Base-by-base conservation (phyloP, 2,797 vertebrate species). In the Xenentodon cancila region DNA sequence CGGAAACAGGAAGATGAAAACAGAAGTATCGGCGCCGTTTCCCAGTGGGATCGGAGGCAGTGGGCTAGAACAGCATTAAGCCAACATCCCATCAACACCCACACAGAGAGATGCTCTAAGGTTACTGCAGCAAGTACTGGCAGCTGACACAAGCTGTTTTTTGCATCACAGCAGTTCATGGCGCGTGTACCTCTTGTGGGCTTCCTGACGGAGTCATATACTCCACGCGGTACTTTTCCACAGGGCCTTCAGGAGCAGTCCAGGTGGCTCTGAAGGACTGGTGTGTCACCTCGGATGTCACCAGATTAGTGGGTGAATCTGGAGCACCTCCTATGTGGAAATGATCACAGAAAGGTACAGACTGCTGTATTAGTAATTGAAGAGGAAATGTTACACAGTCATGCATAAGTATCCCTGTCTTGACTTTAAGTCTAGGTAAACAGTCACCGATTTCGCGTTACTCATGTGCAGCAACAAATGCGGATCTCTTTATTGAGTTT, bases 191-290 rank as follows among this genome's bases (percentile, higher is more conserved):
- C 95, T 97, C 91, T 57, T 92, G 88, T 20, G 92, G 85, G 43
- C 80, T 84, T 91, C 96, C 97, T 56, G 95, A 86, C 17, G 87
- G 47, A 44, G 95, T 94, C 78, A 92, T 92, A 85, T 99, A 99
- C 90, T 97, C 95, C 73, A 99, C 92, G 4, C 94, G 95, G 68
- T 95, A 99, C 82, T 92, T 94, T 48, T 99, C 97, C 83, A 97
- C 95, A 0, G 94, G 94, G 32, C 90, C 94, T 7, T 96, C 91
- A 11, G 97, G 96, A 40, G 87, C 94, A 0, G 60, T 95, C 98
- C 97, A 99, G 55, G 93, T 95, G 68, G 94, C 94, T 76, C 96
- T 91, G 88, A 99, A 97, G 51, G 97, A 96, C 53, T 92, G 87
- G 73, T 96, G 92, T 47, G 97, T 99, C 61, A 93, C 93, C 64